Percentiles rank a stretch among this genome's conserved stretches.
These are phyloP conservation scores for Zelleria hepariella DNA, from an alignment of 2,888 invertebrate genomes.

Conservation along the genomic window DNA sequence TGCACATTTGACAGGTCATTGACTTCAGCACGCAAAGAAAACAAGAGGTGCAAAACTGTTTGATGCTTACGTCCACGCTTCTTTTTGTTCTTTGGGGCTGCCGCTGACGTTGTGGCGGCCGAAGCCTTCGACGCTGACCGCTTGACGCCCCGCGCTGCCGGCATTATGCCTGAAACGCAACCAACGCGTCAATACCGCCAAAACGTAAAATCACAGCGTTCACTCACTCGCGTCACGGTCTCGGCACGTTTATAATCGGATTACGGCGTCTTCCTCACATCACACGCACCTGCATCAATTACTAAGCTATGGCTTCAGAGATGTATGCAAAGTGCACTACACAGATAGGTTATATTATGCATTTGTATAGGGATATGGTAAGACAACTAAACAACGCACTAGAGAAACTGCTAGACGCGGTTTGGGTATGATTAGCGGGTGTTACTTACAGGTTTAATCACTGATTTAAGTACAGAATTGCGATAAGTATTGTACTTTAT, in stretches of 20 bases:
- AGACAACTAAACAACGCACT: conserved; percentile 54
- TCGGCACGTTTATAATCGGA: conserved; percentile 51
- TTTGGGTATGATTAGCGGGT: background rate
- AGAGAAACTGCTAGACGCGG: background rate
- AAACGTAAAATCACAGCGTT: conserved; percentile 32
- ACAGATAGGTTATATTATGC: conserved; percentile 69
- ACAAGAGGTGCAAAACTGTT: conserved; percentile 45
- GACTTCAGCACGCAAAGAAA: conserved; percentile 61
- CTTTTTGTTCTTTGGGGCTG: conserved; percentile 62
- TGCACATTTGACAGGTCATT: conserved; percentile 65
- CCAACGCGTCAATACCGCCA: conserved; percentile 51
- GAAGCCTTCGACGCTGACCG: conserved; percentile 61
- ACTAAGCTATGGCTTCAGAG: conserved; percentile 57
- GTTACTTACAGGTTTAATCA: conserved; percentile 1
- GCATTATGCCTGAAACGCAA: conserved; percentile 67
- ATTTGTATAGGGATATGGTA: conserved; percentile 59
- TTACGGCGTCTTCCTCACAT: conserved; percentile 42
- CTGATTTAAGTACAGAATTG: conserved; percentile 44
- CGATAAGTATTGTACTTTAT: conserved; percentile 36
- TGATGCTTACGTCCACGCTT: conserved; percentile 59
- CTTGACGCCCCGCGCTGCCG: conserved; percentile 67
- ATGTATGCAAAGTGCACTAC: conserved; percentile 57
- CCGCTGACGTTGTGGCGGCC: conserved; percentile 34
- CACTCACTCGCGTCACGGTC: conserved; percentile 43
- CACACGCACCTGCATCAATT: conserved; percentile 48